Evolutionary conservation across 2,113 vertebrate species (phyloP).

Genomic region (Platichthys stellatus): DNA sequence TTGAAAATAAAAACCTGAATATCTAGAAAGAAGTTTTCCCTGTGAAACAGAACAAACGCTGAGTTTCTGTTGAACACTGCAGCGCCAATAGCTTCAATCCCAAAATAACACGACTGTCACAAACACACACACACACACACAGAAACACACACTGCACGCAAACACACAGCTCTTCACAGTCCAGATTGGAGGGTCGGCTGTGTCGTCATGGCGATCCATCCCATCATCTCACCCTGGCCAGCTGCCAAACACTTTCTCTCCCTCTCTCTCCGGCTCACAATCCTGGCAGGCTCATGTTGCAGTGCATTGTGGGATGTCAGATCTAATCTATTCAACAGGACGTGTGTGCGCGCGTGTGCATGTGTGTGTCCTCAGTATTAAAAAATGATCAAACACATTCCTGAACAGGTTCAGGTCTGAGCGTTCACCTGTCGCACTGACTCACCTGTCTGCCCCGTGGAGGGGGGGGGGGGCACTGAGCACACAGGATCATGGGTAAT

Average conservation of each 20-base stretch:
- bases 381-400: conserved; percentile 55
- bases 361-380: conserved; percentile 8
- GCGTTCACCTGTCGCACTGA: conserved; percentile 23
- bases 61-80: neutral
- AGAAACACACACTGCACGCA: conserved; percentile 2
- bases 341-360: conserved; percentile 19
- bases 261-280: conserved; percentile 31
- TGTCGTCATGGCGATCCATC: conserved; percentile 66
- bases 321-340: conserved; percentile 59
- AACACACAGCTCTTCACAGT: neutral
- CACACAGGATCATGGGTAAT: too few relatives aligned
- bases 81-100: conserved; percentile 8
- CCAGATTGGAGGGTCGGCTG: conserved; percentile 54
- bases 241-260: conserved; percentile 50
- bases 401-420: conserved; percentile 20
- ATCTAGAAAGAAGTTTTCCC: neutral
- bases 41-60: neutral
- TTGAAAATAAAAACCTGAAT: neutral
- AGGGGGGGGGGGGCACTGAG: neutral
- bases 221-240: conserved; percentile 56
- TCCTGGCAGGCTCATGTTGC: conserved; percentile 50
- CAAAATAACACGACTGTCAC: conserved; percentile 17
- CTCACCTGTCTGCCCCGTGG: neutral
- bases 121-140: conserved; percentile 2
- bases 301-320: conserved; percentile 72